Evolutionary conservation across 2,113 vertebrate species (phyloP).

Genomic region (Caranx melampygus): DNA sequence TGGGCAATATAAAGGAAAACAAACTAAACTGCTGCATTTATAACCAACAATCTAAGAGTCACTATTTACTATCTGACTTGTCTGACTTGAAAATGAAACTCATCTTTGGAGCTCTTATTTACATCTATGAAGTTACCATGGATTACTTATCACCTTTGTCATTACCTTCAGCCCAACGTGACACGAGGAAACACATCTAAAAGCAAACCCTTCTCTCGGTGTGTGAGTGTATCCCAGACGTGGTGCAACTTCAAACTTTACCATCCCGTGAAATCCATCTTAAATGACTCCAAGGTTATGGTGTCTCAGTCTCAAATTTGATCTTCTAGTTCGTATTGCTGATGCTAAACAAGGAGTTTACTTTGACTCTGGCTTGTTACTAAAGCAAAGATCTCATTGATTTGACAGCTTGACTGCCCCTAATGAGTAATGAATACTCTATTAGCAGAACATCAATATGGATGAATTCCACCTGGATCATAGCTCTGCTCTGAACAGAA

Average conservation of each 20-base stretch:
- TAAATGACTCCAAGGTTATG: not conserved
- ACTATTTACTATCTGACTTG: too few relatives aligned
- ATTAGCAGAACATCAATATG: constrained; percentile 56
- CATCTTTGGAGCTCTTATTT: too few relatives aligned
- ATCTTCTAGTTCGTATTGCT: not conserved
- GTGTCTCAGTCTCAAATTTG: not conserved
- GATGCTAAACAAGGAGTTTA: constrained; percentile 20
- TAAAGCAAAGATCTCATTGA: constrained; percentile 48
- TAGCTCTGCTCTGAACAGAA: constrained; percentile 10
- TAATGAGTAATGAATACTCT: constrained; percentile 55
- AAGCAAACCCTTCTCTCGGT: not conserved
- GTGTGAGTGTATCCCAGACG: too few relatives aligned
- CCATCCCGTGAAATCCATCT: not conserved
- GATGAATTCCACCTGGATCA: constrained; percentile 46
- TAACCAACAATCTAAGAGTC: too few relatives aligned
- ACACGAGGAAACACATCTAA: not conserved
- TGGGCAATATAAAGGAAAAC: too few relatives aligned
- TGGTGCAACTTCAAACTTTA: too few relatives aligned
- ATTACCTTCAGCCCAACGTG: too few relatives aligned
- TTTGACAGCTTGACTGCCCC: constrained; percentile 45
- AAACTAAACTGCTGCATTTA: too few relatives aligned
- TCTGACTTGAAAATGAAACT: too few relatives aligned
- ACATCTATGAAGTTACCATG: too few relatives aligned
- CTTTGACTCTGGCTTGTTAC: constrained; percentile 18
- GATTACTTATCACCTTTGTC: not conserved